phyloP scores from a whole-genome alignment of 2,797 vertebrate genomes.

The Synanceia verrucosa region DNA sequence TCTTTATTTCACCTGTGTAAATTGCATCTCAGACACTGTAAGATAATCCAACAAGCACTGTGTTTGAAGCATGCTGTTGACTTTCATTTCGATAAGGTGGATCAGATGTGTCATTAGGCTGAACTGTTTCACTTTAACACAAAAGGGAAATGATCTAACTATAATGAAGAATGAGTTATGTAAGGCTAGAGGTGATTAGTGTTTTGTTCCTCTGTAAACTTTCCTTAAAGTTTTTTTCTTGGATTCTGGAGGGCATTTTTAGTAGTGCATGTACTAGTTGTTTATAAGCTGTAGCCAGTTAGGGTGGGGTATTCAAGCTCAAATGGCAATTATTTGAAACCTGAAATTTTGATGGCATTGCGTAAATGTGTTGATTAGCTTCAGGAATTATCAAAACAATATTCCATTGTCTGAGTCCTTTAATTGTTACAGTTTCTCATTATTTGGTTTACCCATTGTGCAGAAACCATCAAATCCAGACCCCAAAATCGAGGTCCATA shows the following conservation, averaged over 20 bases:
- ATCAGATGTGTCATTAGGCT: not conserved
- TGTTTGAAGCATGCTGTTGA: not conserved
- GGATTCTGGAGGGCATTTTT: not conserved
- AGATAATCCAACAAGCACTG: not conserved
- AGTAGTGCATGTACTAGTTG: not conserved
- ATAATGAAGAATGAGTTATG: not conserved
- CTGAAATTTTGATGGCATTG: not conserved
- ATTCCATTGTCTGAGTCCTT: not conserved
- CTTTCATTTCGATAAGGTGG: not conserved
- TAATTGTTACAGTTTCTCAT: not conserved
- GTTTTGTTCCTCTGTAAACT: not conserved
- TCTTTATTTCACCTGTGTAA: not conserved
- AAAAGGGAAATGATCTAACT: not conserved
- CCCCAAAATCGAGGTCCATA: not conserved
- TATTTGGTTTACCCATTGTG: not conserved
- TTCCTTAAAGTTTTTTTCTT: not conserved
- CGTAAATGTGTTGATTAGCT: not conserved
- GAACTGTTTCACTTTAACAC: constrained; percentile 6
- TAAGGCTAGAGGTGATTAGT: not conserved
- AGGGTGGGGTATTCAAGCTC: not conserved
- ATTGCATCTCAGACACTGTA: not conserved
- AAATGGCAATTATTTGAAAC: not conserved
- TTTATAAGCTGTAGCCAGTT: not conserved
- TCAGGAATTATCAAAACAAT: no score
- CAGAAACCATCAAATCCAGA: not conserved